A percentile compares a stretch with the other conserved stretches of the same genome.
phyloP scores from a whole-genome alignment of 2,797 vertebrate genomes.

The Thamnophis elegans region DNA sequence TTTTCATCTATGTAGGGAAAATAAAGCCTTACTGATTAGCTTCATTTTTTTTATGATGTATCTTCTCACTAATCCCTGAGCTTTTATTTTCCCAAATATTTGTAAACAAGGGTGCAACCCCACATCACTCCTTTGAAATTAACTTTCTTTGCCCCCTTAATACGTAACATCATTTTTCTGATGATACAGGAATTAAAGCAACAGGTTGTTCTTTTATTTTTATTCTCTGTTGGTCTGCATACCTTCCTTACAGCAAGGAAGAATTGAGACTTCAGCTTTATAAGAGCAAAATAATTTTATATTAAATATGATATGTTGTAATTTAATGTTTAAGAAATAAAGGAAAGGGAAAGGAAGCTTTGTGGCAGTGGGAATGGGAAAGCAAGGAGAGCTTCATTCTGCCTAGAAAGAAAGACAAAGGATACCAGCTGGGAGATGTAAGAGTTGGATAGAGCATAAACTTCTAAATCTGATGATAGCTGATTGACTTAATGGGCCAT shows the following conservation, averaged over 20 bases:
- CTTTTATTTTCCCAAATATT: background rate
- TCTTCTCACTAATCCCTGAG: background rate
- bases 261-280: background rate
- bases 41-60: background rate
- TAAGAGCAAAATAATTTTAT: background rate
- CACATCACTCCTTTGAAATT: background rate
- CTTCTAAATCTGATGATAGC: background rate
- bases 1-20: background rate
- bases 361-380: background rate
- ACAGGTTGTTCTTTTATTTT: background rate
- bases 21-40: background rate
- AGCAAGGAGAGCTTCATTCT: background rate
- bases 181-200: background rate
- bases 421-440: background rate
- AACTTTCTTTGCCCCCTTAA: background rate
- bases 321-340: background rate
- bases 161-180: background rate
- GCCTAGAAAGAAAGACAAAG: background rate
- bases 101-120: background rate
- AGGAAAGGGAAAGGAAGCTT: background rate
- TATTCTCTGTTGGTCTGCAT: background rate
- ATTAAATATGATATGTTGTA: background rate
- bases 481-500: background rate
- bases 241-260: background rate
- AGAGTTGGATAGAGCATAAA: background rate